Evolutionary conservation across 2,113 vertebrate genomes (phyloP).

Genomic region (Callionymus lyra): DNA sequence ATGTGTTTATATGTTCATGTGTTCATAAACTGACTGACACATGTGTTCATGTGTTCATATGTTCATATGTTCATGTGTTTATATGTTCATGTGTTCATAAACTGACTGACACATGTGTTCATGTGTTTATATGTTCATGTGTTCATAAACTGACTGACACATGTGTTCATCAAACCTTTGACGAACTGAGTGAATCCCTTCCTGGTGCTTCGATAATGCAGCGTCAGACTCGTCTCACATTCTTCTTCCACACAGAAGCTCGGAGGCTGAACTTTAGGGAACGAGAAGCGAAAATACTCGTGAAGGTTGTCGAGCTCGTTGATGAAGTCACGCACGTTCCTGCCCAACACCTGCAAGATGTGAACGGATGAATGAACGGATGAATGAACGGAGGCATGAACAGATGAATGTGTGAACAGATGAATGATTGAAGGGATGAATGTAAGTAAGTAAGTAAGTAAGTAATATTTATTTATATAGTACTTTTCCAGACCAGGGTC

Average conservation of each 20-base stretch:
- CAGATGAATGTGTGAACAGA: not conserved
- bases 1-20: no score
- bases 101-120: no score
- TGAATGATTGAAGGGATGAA: not conserved
- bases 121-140: no score
- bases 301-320: slow-evolving; percentile 70
- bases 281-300: slow-evolving; percentile 70
- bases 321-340: slow-evolving; percentile 69
- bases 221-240: slow-evolving; percentile 64
- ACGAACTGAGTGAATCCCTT: slow-evolving; percentile 71
- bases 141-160: not conserved
- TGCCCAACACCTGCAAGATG: slow-evolving; percentile 58
- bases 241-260: slow-evolving; percentile 70
- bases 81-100: no score
- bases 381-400: not conserved
- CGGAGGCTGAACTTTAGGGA: slow-evolving; percentile 68
- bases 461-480: no score
- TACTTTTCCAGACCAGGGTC: no score
- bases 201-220: slow-evolving; percentile 64
- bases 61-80: no score
- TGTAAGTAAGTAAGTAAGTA: not conserved
- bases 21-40: no score
- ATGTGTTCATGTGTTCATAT: no score
- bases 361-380: not conserved
- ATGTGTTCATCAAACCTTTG: slow-evolving; percentile 46